phyloP scores from a whole-genome alignment of 2,888 invertebrate genomes.

The Rhynchonema sp. region DNA sequence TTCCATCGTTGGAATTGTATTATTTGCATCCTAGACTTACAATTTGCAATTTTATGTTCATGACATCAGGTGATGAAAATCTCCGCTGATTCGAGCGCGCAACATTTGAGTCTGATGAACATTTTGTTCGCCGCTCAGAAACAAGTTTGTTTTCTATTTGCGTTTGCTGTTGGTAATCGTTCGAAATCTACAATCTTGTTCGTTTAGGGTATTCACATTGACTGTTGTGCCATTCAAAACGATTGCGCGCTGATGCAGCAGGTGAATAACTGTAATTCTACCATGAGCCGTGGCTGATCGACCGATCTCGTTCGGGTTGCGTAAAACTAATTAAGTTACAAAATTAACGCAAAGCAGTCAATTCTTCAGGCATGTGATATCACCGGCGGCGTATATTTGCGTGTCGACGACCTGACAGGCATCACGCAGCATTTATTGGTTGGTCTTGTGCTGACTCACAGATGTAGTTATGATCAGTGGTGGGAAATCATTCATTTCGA shows the following conservation, averaged over 20 bases:
- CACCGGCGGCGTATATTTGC: slow-evolving; percentile 72
- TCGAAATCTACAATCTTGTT: neutral
- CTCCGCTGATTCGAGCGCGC: slow-evolving; percentile 69
- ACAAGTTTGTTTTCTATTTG: slow-evolving; percentile 29
- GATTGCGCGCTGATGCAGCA: slow-evolving; percentile 76
- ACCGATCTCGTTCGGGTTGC: too few species aligned
- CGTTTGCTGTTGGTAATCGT: slow-evolving; percentile 30
- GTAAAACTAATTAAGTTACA: too few species aligned
- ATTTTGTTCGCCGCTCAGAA: slow-evolving; percentile 88
- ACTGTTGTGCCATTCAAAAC: slow-evolving; percentile 31
- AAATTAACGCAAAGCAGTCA: too few species aligned
- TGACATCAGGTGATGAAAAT: slow-evolving; percentile 46
- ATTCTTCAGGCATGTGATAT: slow-evolving; percentile 63
- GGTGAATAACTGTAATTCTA: too few species aligned
- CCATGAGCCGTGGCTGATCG: too few species aligned
- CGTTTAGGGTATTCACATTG: slow-evolving; percentile 29
- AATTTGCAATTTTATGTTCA: neutral
- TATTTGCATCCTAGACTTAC: neutral
- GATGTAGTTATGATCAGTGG: too few species aligned
- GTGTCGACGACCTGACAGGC: slow-evolving; percentile 64
- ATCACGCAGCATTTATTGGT: slow-evolving; percentile 66
- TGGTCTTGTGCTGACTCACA: too few species aligned
- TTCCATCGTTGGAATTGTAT: neutral
- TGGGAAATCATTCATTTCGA: too few species aligned
- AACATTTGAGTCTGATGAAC: slow-evolving; percentile 97